Conservation (phyloP, 2,888 invertebrate genomes). For the Caenorhabditis parvicauda region DNA sequence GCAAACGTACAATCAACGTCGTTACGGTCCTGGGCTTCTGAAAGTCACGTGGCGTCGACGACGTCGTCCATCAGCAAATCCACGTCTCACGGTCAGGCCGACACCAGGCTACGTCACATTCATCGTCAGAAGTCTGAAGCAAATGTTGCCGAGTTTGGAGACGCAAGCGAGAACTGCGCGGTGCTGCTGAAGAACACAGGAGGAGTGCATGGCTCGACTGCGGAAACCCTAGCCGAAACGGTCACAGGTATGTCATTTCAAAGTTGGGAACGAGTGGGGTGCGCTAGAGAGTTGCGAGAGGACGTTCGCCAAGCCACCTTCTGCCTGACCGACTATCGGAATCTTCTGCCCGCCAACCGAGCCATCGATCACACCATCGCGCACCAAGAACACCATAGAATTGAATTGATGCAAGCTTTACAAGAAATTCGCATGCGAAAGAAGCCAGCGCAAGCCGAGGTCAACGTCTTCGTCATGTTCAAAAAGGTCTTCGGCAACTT, state of each 20-base stretch:
- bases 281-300: no score
- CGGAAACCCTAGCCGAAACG: constrained; percentile 40
- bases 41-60: constrained; percentile 6
- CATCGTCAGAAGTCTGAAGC: constrained; percentile 28
- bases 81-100: constrained; percentile 4
- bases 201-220: constrained; percentile 34
- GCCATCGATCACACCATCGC: constrained; percentile 10
- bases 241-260: constrained; percentile 56
- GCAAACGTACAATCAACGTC: constrained; percentile 3
- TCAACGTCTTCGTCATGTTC: constrained; percentile 31
- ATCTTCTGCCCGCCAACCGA: constrained; percentile 15
- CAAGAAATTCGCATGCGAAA: constrained; percentile 34
- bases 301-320: no score
- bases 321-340: constrained; percentile 16
- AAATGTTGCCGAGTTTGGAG: constrained; percentile 42
- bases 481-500: constrained; percentile 32
- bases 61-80: neutral
- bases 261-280: no score
- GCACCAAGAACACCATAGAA: constrained; percentile 3
- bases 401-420: constrained; percentile 2
- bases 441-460: constrained; percentile 26
- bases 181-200: constrained; percentile 58
- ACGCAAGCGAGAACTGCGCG: constrained; percentile 52
- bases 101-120: constrained; percentile 7
- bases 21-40: constrained; percentile 1